Evolutionary conservation across 2,888 invertebrate species (phyloP).

Genomic region (Melanostoma scalare): DNA sequence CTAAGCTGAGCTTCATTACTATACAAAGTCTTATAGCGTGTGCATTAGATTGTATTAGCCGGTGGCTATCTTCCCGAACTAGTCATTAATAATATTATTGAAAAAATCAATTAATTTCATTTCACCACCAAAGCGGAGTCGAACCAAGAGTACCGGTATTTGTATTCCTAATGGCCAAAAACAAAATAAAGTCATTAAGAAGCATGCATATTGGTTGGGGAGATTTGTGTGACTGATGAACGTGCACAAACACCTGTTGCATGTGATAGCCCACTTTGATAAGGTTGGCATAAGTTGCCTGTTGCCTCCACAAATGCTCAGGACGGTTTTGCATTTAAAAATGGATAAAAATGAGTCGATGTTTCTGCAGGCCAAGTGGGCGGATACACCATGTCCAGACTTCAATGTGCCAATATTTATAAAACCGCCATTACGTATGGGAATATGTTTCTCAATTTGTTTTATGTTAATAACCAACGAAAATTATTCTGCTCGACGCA

Average conservation of each 20-base stretch:
- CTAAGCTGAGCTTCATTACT: neutral
- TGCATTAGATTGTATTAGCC: conserved; percentile 45
- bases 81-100: conserved; percentile 46
- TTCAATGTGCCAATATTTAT: no score
- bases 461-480: no score
- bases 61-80: conserved; percentile 15
- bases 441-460: no score
- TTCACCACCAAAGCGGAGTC: conserved; percentile 25
- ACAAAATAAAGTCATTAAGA: conserved; percentile 48
- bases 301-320: no score
- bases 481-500: no score
- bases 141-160: conserved; percentile 1
- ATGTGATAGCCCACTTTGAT: conserved; percentile 53
- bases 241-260: conserved; percentile 35
- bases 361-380: no score
- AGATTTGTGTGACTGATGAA: neutral
- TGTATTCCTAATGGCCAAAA: neutral
- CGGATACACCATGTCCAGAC: no score
- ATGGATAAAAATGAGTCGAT: no score
- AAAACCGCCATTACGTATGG: no score
- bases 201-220: neutral
- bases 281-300: conserved; percentile 12
- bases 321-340: no score
- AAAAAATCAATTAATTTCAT: conserved; percentile 53
- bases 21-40: neutral